These are phyloP conservation scores for Epicampocera succincta DNA, from an alignment of 2,888 invertebrate species.

Conservation along the genomic window DNA sequence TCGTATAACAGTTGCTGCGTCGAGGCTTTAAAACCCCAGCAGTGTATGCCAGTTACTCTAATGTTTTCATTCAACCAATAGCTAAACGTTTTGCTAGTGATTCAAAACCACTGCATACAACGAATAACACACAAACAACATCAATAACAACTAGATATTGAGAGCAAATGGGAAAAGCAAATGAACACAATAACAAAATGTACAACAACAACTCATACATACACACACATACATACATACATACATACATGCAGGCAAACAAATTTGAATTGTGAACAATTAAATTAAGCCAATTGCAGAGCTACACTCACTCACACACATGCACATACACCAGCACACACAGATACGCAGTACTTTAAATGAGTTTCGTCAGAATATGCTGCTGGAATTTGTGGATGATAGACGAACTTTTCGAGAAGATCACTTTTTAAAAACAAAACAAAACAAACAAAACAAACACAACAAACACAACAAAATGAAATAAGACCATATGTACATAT, in stretches of 20 bases:
- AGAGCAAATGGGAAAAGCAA: conserved; percentile 43
- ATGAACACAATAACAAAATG: conserved; percentile 14
- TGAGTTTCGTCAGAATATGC: conserved; percentile 15
- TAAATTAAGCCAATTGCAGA: conserved; percentile 59
- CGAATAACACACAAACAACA: neutral
- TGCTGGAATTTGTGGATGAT: too few relatives aligned
- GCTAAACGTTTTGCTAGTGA: conserved; percentile 58
- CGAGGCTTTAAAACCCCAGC: neutral
- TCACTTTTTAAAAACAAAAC: too few relatives aligned
- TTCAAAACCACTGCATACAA: conserved; percentile 44
- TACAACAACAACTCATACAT: conserved; percentile 17
- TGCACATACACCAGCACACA: conserved; percentile 1
- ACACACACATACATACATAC: neutral
- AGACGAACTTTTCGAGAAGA: too few relatives aligned
- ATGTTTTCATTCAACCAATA: conserved; percentile 60
- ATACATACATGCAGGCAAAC: neutral
- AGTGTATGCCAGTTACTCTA: conserved; percentile 57
- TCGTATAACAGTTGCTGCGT: conserved; percentile 40
- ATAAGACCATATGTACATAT: conserved; percentile 15
- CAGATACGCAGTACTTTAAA: conserved; percentile 1
- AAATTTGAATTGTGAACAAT: conserved; percentile 36
- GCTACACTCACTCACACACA: conserved; percentile 14
- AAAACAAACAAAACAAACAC: too few relatives aligned
- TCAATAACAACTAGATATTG: conserved; percentile 48
- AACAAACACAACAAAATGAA: neutral